Conservation (phyloP, 2,113 vertebrate genomes). For the Osmerus eperlanus region DNA sequence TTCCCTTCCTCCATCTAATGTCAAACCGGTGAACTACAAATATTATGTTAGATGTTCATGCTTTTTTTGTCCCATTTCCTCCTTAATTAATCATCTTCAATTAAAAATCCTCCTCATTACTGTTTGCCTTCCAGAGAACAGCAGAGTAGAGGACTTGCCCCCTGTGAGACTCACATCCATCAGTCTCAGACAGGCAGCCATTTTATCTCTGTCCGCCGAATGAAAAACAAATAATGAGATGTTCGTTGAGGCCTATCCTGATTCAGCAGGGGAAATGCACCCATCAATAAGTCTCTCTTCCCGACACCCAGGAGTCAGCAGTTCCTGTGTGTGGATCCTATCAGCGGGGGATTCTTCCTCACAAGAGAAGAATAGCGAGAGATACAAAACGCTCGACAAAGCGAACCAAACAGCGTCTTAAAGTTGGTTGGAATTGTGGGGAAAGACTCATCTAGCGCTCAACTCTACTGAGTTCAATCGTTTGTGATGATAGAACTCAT, state of each 20-base stretch:
- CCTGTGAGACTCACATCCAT: conserved; percentile 52
- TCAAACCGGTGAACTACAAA: too few species aligned
- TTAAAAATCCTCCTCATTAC: background rate
- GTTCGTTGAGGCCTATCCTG: conserved; percentile 28
- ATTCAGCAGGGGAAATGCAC: conserved; percentile 19
- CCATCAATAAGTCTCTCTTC: conserved; percentile 33
- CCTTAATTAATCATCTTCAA: background rate
- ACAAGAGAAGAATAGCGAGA: background rate
- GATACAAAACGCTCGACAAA: too few species aligned
- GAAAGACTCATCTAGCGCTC: too few species aligned
- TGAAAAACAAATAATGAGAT: conserved; percentile 56
- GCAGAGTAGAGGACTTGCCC: conserved; percentile 38
- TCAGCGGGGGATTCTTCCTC: background rate
- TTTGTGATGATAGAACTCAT: too few species aligned
- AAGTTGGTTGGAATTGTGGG: too few species aligned
- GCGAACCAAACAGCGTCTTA: too few species aligned
- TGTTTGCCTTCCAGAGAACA: conserved; percentile 36
- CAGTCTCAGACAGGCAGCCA: conserved; percentile 55
- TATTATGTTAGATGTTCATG: background rate
- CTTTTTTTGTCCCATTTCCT: background rate
- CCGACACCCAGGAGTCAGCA: conserved; percentile 4
- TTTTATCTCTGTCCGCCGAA: conserved; percentile 47
- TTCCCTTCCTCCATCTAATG: conserved; percentile 28
- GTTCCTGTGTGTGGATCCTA: conserved; percentile 12
- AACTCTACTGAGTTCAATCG: too few species aligned